These are phyloP conservation scores for Drosophila paulistorum DNA, from an alignment of 1,140 invertebrate genomes.

Conservation along the genomic window DNA sequence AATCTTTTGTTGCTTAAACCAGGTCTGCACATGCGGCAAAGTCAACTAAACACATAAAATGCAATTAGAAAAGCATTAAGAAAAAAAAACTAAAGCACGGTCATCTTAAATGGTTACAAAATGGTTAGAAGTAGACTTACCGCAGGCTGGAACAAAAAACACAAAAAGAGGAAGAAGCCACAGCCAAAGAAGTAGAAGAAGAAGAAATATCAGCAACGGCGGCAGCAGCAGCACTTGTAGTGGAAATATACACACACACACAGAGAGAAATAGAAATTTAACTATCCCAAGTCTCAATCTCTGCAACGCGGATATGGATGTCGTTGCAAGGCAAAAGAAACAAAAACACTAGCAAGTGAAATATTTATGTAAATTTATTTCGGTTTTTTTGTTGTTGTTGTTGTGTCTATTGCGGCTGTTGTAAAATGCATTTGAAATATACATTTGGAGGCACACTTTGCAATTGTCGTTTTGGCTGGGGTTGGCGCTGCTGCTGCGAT, in stretches of 20 bases:
- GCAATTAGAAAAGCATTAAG: conserved; percentile 70
- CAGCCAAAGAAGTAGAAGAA: background rate
- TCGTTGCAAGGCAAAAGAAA: conserved; percentile 47
- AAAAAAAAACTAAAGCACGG: conserved; percentile 47
- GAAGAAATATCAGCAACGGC: background rate
- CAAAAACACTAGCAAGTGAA: conserved; percentile 63
- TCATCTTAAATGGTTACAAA: conserved; percentile 33
- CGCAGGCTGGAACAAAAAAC: conserved; percentile 20
- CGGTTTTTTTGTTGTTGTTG: conserved; percentile 50
- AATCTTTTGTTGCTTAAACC: conserved; percentile 45
- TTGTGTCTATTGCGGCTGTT: conserved; percentile 19
- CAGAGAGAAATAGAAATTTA: conserved; percentile 26
- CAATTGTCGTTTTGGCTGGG: conserved; percentile 69
- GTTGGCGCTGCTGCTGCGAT: conserved; percentile 46
- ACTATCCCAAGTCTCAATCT: conserved; percentile 64
- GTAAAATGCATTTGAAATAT: conserved; percentile 70
- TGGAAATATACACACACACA: conserved; percentile 13
- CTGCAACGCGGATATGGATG: conserved; percentile 68
- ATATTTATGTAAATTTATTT: conserved; percentile 81
- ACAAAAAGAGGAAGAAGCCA: conserved; percentile 6
- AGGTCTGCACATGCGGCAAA: conserved; percentile 24
- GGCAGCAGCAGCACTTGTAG: background rate
- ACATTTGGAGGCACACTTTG: conserved; percentile 80
- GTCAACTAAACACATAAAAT: conserved; percentile 62
- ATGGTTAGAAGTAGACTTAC: conserved; percentile 56